Conservation (phyloP, 92 coral and sea anemone species). For the Micromussa lordhowensis region DNA sequence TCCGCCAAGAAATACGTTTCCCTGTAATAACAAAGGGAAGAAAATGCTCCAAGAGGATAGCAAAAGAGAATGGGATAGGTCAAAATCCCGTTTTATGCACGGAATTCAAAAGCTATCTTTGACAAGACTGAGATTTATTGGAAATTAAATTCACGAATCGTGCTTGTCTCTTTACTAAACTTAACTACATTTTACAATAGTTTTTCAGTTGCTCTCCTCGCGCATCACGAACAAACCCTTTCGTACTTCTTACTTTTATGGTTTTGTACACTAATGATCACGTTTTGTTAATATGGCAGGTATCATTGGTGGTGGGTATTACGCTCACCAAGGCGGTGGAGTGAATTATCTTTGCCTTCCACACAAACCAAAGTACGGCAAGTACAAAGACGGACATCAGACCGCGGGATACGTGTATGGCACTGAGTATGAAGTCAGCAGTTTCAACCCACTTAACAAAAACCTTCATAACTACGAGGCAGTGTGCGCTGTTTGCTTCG, state of each 20-base stretch:
- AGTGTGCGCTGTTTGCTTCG: conserved; percentile 70
- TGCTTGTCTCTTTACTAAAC: too few relatives aligned
- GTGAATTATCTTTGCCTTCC: conserved; percentile 70
- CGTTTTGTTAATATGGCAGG: background rate
- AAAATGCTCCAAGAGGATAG: too few relatives aligned
- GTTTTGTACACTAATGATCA: background rate
- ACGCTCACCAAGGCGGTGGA: conserved; percentile 60
- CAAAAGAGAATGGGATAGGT: too few relatives aligned
- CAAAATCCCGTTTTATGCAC: too few relatives aligned
- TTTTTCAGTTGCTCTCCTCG: too few relatives aligned
- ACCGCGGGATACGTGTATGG: conserved; percentile 47
- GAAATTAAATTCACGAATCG: too few relatives aligned
- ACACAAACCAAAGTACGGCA: conserved; percentile 59
- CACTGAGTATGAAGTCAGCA: conserved; percentile 59
- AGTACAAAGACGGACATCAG: conserved; percentile 50
- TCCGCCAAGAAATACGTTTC: too few relatives aligned
- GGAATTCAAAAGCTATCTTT: too few relatives aligned
- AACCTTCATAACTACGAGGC: conserved; percentile 69
- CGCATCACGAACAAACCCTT: too few relatives aligned
- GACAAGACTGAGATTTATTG: too few relatives aligned
- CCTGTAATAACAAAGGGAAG: too few relatives aligned
- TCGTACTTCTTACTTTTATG: background rate
- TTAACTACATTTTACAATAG: too few relatives aligned
- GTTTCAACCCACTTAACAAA: conserved; percentile 31
- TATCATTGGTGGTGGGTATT: background rate